Evolutionary conservation across 2,797 vertebrate species (phyloP).

Genomic region (Argentina silus): DNA sequence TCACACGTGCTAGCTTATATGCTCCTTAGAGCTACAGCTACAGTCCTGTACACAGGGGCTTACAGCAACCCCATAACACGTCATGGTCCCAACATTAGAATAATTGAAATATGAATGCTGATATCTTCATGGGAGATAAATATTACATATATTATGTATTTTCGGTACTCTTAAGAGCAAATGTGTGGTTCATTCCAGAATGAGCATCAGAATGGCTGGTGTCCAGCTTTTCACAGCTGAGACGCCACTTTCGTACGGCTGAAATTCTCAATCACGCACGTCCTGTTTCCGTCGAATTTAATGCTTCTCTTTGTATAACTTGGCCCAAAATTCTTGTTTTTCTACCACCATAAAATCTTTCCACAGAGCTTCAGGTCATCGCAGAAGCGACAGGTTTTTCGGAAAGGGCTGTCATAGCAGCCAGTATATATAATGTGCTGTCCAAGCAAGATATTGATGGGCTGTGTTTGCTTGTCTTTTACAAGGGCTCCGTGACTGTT

Average conservation of each 20-base stretch:
- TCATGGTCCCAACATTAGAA: no score
- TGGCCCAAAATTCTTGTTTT: constrained; percentile 21
- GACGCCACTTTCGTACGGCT: background rate
- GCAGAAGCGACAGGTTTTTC: constrained; percentile 2
- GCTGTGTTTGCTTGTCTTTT: constrained; percentile 38
- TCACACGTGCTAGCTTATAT: background rate
- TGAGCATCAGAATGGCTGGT: background rate
- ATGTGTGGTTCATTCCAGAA: background rate
- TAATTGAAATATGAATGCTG: no score
- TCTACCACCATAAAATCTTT: constrained; percentile 30
- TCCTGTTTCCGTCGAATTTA: background rate
- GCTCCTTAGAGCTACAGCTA: background rate
- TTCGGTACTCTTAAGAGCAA: no score
- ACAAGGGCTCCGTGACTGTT: constrained; percentile 83
- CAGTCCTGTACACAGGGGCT: background rate
- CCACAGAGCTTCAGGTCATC: constrained; percentile 26
- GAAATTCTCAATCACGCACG: background rate
- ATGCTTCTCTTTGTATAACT: constrained; percentile 19
- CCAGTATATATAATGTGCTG: constrained; percentile 24
- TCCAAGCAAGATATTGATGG: constrained; percentile 17
- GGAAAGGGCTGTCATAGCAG: background rate
- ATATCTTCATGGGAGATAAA: no score
- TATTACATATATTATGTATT: no score
- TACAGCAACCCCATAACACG: no score
- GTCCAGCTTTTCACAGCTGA: constrained; percentile 5